Conservation (phyloP, 2,888 invertebrate species). For the Palloptera scutellata region DNA sequence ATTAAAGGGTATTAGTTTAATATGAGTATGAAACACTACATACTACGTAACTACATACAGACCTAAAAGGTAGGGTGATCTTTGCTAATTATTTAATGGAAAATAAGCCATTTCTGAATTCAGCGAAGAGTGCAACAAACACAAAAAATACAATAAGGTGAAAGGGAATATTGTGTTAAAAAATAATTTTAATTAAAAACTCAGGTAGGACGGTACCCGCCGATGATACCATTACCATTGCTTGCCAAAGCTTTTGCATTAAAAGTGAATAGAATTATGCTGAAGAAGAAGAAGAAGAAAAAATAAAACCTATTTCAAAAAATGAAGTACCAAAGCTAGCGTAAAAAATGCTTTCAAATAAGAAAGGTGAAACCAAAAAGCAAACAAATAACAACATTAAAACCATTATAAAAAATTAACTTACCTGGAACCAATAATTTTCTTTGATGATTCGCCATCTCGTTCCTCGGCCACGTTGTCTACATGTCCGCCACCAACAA, state of each 20-base stretch:
- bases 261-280: neutral
- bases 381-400: neutral
- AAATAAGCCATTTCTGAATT: too few species aligned
- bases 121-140: too few species aligned
- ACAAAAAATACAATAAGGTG: too few species aligned
- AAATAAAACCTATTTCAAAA: neutral
- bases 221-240: neutral
- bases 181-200: conserved; percentile 1
- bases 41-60: neutral
- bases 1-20: too few species aligned
- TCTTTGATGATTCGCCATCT: conserved; percentile 67
- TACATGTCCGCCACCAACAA: conserved; percentile 14
- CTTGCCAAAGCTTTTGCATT: neutral
- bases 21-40: too few species aligned
- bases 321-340: neutral
- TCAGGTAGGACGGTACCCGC: neutral
- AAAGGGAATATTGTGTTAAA: too few species aligned
- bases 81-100: neutral
- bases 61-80: neutral
- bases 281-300: neutral
- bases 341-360: neutral
- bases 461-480: conserved; percentile 41
- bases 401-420: conserved; percentile 29
- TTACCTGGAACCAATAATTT: conserved; percentile 71
- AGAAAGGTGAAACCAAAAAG: neutral